These are phyloP conservation scores for Nemotelus pantherinus DNA, from an alignment of 2,888 invertebrate genomes.

Conservation along the genomic window DNA sequence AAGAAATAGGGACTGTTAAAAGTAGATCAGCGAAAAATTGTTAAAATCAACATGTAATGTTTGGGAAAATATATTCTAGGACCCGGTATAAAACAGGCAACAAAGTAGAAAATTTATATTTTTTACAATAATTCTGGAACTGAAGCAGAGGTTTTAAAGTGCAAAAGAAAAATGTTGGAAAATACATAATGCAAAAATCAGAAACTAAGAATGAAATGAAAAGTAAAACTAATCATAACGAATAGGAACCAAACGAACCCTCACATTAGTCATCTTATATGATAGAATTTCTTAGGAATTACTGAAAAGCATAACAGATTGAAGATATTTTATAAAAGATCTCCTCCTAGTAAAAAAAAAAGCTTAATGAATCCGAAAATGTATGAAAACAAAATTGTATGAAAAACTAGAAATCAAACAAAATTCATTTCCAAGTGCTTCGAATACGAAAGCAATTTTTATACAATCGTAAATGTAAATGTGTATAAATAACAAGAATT, in stretches of 20 bases:
- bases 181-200: background rate
- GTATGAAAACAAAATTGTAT: background rate
- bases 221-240: background rate
- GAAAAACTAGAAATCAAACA: slow-evolving; percentile 18
- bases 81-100: slow-evolving; percentile 24
- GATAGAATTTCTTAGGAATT: no score
- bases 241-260: slow-evolving; percentile 28
- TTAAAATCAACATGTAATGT: slow-evolving; percentile 27
- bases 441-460: slow-evolving; percentile 30
- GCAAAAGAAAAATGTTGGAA: background rate
- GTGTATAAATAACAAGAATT: background rate
- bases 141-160: background rate
- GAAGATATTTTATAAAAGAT: no score
- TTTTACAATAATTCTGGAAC: slow-evolving; percentile 26
- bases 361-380: background rate
- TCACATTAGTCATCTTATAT: background rate
- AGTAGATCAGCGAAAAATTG: background rate
- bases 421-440: slow-evolving; percentile 20
- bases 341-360: background rate
- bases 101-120: slow-evolving; percentile 26
- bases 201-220: background rate
- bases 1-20: background rate
- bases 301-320: no score
- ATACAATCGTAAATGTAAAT: slow-evolving; percentile 30
- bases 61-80: slow-evolving; percentile 35